phyloP scores from a whole-genome alignment of 2,797 vertebrate genomes.

The Amblyraja radiata region DNA sequence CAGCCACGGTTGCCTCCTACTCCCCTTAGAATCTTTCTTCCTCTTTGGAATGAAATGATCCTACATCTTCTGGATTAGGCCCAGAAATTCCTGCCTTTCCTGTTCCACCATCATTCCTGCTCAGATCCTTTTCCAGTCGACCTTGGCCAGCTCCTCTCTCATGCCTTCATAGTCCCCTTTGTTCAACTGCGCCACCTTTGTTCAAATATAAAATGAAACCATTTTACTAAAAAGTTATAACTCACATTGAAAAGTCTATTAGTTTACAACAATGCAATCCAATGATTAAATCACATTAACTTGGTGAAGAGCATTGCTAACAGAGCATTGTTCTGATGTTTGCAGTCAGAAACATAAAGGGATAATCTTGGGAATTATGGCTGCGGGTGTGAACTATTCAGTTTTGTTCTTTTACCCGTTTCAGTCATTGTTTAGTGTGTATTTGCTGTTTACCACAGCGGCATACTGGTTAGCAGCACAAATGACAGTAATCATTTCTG shows the following conservation, averaged over 20 bases:
- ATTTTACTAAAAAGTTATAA: background rate
- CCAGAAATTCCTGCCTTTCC: no score
- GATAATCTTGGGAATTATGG: background rate
- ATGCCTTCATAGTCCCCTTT: no score
- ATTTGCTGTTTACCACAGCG: background rate
- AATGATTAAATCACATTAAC: background rate
- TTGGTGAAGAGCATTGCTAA: background rate
- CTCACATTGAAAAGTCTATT: background rate
- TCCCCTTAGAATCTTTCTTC: no score
- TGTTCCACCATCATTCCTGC: no score
- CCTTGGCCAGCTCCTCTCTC: no score
- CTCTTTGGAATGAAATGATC: no score
- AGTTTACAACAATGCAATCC: background rate
- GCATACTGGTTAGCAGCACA: background rate
- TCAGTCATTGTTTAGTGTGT: background rate
- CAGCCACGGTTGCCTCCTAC: no score
- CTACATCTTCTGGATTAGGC: no score
- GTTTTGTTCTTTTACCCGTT: background rate
- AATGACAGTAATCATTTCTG: conserved; percentile 12
- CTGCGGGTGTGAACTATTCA: background rate
- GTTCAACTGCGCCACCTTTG: no score
- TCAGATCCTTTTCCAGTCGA: no score
- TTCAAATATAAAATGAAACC: no score
- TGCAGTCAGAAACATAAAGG: background rate
- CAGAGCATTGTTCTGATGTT: background rate